These are phyloP conservation scores for Oppia nitens DNA, from an alignment of 1,140 invertebrate species.

Conservation along the genomic window DNA sequence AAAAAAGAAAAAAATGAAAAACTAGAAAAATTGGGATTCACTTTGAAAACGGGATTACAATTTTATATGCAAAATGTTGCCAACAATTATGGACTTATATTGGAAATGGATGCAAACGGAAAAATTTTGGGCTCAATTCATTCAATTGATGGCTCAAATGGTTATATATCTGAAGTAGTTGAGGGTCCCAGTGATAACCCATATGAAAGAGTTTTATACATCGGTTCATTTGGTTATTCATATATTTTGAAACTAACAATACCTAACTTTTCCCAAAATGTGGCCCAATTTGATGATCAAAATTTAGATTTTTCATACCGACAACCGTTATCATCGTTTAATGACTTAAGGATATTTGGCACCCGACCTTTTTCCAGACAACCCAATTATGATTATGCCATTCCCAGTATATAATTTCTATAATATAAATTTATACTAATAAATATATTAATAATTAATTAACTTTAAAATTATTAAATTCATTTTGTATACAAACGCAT, in stretches of 20 bases:
- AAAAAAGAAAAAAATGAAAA: constrained; percentile 7
- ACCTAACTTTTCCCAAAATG: constrained; percentile 10
- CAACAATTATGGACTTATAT: constrained; percentile 29
- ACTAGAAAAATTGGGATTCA: constrained; percentile 22
- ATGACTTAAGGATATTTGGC: too few species aligned
- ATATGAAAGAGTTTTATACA: constrained; percentile 29
- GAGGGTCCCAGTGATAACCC: constrained; percentile 23
- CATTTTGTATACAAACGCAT: too few species aligned
- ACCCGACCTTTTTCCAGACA: too few species aligned
- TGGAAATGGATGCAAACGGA: constrained; percentile 45
- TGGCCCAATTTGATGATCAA: not conserved
- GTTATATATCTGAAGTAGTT: constrained; percentile 26
- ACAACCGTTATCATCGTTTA: not conserved
- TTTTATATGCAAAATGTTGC: constrained; percentile 5
- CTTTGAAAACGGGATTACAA: constrained; percentile 31
- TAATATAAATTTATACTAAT: too few species aligned
- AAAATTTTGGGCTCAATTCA: constrained; percentile 37
- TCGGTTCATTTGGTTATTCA: constrained; percentile 49
- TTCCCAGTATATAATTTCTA: too few species aligned
- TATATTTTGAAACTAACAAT: constrained; percentile 31
- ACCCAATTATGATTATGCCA: too few species aligned
- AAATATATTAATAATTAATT: too few species aligned
- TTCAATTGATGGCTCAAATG: constrained; percentile 25
- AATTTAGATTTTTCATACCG: not conserved
- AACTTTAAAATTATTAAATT: too few species aligned